A percentile compares a stretch with the other conserved stretches of the same genome.
phyloP scores from a whole-genome alignment of 2,888 invertebrate species.

The Invenusta paracnida region DNA sequence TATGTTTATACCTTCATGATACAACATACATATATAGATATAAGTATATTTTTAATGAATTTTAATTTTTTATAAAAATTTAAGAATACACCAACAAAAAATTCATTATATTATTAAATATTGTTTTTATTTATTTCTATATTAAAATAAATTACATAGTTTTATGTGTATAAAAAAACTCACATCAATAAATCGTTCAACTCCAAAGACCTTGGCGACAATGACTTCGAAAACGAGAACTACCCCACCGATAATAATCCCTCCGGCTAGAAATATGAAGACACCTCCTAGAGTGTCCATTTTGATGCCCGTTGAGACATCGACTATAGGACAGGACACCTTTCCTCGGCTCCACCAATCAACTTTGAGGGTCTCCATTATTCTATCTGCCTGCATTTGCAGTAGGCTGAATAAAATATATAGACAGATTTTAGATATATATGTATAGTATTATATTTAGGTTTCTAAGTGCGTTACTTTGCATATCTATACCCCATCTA shows the following conservation, averaged over 20 bases:
- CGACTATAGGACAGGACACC: conserved; percentile 46
- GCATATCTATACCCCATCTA: too few species aligned
- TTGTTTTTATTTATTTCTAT: too few species aligned
- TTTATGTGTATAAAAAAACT: conserved; percentile 5
- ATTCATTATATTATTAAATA: too few species aligned
- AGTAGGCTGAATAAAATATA: conserved; percentile 48
- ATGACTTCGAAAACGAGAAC: conserved; percentile 74
- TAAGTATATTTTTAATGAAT: too few species aligned
- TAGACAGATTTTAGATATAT: too few species aligned
- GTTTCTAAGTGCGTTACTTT: too few species aligned
- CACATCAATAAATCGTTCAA: conserved; percentile 11
- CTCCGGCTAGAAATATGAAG: conserved; percentile 81
- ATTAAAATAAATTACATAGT: too few species aligned
- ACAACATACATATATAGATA: too few species aligned
- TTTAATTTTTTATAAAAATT: too few species aligned
- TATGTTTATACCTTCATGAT: too few species aligned
- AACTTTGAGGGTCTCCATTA: conserved; percentile 47
- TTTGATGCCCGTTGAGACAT: conserved; percentile 24
- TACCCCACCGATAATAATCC: conserved; percentile 76
- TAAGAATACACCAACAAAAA: too few species aligned
- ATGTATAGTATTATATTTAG: too few species aligned
- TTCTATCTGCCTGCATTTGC: conserved; percentile 48
- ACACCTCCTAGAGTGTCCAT: conserved; percentile 68
- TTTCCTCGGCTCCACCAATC: conserved; percentile 48
- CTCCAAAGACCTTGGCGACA: conserved; percentile 11